These are phyloP conservation scores for Pelodytes ibericus DNA, from an alignment of 2,797 vertebrate species.

Conservation along the genomic window DNA sequence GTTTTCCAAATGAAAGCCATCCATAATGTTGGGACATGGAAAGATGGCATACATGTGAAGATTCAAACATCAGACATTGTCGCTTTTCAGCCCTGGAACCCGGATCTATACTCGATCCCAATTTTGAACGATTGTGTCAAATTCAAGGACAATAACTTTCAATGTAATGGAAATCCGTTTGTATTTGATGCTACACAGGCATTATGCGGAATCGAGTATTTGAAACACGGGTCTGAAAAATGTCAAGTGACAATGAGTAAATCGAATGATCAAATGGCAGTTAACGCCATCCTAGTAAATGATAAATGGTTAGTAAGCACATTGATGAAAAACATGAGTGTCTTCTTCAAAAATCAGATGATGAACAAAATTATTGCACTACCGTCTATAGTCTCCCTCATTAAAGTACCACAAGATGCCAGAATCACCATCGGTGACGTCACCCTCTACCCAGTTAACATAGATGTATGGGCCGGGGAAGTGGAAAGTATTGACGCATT, in stretches of 20 bases:
- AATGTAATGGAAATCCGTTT: conserved; percentile 5
- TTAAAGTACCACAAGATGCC: not conserved
- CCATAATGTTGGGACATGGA: not conserved
- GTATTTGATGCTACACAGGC: not conserved
- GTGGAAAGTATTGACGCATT: no score
- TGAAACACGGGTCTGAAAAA: conserved; percentile 2
- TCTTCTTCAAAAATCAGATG: not conserved
- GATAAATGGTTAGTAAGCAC: not conserved
- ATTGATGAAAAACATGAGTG: not conserved
- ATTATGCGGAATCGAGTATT: not conserved
- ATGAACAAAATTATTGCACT: not conserved
- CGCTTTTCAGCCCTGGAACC: not conserved
- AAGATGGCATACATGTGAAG: not conserved
- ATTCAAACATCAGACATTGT: not conserved
- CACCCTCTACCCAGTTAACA: no score
- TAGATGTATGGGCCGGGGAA: no score
- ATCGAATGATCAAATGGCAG: not conserved
- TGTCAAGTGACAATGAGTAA: not conserved
- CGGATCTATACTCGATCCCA: not conserved
- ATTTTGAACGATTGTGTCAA: not conserved
- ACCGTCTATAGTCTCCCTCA: not conserved
- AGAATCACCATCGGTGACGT: no score
- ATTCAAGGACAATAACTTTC: conserved; percentile 7
- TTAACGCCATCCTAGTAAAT: not conserved
- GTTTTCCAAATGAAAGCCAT: not conserved